These are phyloP conservation scores for Chelon labrosus DNA, from an alignment of 2,797 vertebrate genomes.

Conservation along the genomic window DNA sequence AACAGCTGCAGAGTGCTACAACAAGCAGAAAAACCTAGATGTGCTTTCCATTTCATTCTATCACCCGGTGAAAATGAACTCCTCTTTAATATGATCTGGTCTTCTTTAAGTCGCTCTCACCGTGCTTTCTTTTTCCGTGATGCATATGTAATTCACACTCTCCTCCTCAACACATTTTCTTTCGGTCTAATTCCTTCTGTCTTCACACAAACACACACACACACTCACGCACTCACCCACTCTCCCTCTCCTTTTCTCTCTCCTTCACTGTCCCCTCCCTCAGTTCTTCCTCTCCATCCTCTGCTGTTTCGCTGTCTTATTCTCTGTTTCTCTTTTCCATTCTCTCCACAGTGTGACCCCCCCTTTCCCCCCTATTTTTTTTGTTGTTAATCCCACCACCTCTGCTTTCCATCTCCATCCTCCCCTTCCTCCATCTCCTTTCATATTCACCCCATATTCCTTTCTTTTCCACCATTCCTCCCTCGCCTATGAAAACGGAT, in stretches of 20 bases:
- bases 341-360: conserved; percentile 69
- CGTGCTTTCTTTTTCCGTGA: conserved; percentile 65
- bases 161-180: conserved; percentile 82
- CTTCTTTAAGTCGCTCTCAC: conserved; percentile 34
- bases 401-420: conserved; percentile 72
- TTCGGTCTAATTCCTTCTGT: conserved; percentile 84
- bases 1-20: conserved; percentile 85
- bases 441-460: conserved; percentile 65
- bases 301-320: conserved; percentile 72
- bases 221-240: conserved; percentile 54
- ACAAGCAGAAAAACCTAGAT: conserved; percentile 75
- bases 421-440: conserved; percentile 55
- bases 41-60: conserved; percentile 49
- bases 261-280: conserved; percentile 76
- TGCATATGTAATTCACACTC: conserved; percentile 85
- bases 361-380: conserved; percentile 29
- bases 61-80: conserved; percentile 29
- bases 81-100: conserved; percentile 25
- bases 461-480: conserved; percentile 31
- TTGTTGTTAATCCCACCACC: conserved; percentile 64
- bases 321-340: conserved; percentile 70
- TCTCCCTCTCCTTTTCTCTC: conserved; percentile 67
- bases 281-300: conserved; percentile 75
- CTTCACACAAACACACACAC: conserved; percentile 59
- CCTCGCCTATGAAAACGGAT: conserved; percentile 23